These are phyloP conservation scores for Enteromius paludinosus DNA, from an alignment of 2,797 vertebrate species.

Conservation along the genomic window DNA sequence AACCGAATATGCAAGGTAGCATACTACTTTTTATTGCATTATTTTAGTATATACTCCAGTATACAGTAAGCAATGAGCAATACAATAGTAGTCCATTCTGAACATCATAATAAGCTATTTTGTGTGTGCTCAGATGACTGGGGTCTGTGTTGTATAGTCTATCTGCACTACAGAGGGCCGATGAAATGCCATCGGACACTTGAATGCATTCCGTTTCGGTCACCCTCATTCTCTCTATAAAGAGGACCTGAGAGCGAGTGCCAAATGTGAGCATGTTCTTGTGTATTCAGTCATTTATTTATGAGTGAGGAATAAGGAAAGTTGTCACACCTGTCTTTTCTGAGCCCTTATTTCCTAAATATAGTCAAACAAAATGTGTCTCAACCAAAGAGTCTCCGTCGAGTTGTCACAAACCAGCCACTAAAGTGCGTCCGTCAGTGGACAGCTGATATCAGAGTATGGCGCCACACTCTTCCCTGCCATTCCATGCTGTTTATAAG, in stretches of 20 bases:
- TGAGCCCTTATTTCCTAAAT: constrained; percentile 28
- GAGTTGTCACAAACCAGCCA: constrained; percentile 36
- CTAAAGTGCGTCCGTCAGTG: constrained; percentile 32
- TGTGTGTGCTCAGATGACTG: neutral
- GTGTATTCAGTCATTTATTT: neutral
- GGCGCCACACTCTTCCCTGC: constrained; percentile 63
- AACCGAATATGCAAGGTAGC: neutral
- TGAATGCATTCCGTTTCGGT: constrained; percentile 37
- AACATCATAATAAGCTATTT: neutral
- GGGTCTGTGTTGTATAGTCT: neutral
- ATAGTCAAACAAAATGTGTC: neutral
- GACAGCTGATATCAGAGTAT: constrained; percentile 52
- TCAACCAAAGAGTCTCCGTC: constrained; percentile 2
- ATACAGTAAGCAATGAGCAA: neutral
- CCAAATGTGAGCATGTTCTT: neutral
- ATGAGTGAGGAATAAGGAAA: constrained; percentile 8
- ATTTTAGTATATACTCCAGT: neutral
- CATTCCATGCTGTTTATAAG: constrained; percentile 67
- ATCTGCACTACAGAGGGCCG: neutral
- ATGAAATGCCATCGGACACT: constrained; percentile 28
- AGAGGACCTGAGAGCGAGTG: constrained; percentile 24
- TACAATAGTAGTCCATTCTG: constrained; percentile 14
- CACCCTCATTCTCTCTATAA: constrained; percentile 1
- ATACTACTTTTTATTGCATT: neutral
- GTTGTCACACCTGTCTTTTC: constrained; percentile 12